phyloP scores from a whole-genome alignment of 1,140 invertebrate genomes.

The Pollicipes pollicipes region DNA sequence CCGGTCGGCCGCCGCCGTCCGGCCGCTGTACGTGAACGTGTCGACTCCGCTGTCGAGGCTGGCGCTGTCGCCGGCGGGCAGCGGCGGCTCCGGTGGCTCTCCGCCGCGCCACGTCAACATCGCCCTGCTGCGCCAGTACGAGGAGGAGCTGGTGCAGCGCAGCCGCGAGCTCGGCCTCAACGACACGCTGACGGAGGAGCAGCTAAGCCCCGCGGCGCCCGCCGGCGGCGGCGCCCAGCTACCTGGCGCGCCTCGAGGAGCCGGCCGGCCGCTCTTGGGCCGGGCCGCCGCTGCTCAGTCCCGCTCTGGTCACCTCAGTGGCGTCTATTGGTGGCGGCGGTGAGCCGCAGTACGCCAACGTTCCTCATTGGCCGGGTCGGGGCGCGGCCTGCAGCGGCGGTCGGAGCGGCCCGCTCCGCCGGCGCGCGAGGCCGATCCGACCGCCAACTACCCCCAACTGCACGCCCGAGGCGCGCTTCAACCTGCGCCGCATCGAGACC shows the following conservation, averaged over 20 bases:
- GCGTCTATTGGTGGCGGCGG: not conserved
- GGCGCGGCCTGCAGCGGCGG: not conserved
- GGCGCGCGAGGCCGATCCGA: not conserved
- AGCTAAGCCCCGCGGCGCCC: not conserved
- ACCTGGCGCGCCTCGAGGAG: too few species aligned
- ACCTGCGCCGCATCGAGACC: not conserved
- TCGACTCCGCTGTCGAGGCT: too few species aligned
- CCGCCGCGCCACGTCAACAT: not conserved
- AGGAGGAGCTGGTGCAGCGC: not conserved
- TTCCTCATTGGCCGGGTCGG: not conserved
- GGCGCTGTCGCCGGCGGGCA: too few species aligned
- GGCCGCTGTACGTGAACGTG: not conserved
- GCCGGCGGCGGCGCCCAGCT: not conserved
- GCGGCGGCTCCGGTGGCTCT: too few species aligned
- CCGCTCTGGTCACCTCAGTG: too few species aligned
- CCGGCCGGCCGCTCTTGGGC: too few species aligned
- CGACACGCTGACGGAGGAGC: not conserved
- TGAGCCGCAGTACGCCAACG: not conserved
- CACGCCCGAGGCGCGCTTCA: not conserved
- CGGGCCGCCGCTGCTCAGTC: not conserved
- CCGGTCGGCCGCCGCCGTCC: too few species aligned
- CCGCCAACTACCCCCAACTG: not conserved
- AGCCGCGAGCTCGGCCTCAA: not conserved
- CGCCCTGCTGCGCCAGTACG: not conserved
- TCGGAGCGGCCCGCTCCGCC: not conserved